These are phyloP conservation scores for Marmota flaviventris DNA, from an alignment of 2,113 vertebrate genomes.

Conservation along the genomic window DNA sequence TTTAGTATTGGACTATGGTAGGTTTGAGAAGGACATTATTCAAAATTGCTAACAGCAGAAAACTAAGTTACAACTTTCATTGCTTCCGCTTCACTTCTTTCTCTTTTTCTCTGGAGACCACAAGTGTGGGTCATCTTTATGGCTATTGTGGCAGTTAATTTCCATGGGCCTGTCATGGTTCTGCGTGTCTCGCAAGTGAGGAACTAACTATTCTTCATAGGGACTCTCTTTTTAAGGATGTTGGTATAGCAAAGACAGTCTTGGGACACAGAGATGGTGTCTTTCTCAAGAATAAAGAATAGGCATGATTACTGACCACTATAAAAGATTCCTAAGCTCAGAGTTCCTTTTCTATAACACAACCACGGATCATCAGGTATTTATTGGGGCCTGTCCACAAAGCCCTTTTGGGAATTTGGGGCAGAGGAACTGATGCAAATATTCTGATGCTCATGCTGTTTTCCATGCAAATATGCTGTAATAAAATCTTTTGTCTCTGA, in stretches of 20 bases:
- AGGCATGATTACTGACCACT: neutral
- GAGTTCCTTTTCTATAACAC: neutral
- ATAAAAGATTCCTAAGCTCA: neutral
- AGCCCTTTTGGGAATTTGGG: neutral
- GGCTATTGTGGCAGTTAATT: neutral
- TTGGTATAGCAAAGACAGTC: neutral
- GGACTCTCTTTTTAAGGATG: neutral
- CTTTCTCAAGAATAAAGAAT: neutral
- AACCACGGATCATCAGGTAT: neutral
- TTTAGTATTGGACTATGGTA: neutral
- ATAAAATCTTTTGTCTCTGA: neutral
- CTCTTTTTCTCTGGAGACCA: neutral
- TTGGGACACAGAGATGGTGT: neutral
- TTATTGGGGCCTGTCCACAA: neutral
- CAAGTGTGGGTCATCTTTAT: neutral
- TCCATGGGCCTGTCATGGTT: neutral
- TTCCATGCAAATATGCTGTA: neutral
- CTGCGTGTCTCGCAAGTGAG: neutral
- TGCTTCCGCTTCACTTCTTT: neutral
- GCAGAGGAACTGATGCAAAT: neutral
- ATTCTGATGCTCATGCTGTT: neutral
- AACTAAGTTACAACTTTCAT: neutral
- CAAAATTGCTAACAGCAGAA: neutral
- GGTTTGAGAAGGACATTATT: neutral
- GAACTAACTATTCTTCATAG: neutral